Evolutionary conservation across 2,113 vertebrate genomes (phyloP).

Genomic region (Falco punctatus): DNA sequence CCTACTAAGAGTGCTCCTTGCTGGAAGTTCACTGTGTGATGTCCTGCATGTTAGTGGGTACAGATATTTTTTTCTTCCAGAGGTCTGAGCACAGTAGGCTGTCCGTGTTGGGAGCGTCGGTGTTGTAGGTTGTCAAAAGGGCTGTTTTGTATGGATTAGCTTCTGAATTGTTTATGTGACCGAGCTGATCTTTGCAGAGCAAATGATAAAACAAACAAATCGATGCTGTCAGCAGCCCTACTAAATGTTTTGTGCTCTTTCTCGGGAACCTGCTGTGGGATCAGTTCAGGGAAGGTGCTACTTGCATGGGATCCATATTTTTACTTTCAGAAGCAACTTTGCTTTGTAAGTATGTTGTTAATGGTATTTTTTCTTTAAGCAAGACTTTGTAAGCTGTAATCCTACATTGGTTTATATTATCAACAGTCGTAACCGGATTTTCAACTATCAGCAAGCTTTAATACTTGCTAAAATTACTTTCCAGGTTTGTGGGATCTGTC

Average conservation of each 20-base stretch:
- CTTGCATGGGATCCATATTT: background rate
- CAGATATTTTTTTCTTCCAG: rapidly evolving
- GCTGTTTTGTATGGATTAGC: background rate
- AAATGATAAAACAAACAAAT: background rate
- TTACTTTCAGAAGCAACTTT: background rate
- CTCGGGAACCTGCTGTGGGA: background rate
- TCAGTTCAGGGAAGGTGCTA: background rate
- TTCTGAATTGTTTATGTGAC: background rate
- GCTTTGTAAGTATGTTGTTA: slow-evolving; percentile 1
- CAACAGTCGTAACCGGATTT: background rate
- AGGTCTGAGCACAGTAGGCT: background rate
- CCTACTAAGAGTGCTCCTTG: background rate
- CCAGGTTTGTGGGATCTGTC: background rate
- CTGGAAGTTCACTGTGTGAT: background rate
- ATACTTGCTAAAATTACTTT: background rate
- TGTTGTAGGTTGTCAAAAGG: background rate
- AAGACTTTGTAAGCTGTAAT: background rate
- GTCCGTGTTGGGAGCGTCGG: background rate
- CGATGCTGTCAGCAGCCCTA: background rate
- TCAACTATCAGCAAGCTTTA: background rate
- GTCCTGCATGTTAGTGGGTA: background rate
- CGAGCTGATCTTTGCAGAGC: background rate
- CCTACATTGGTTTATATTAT: background rate
- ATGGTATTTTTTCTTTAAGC: background rate
- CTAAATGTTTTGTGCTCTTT: rapidly evolving